Evolutionary conservation across 2,888 invertebrate species (phyloP).

Genomic region (Aricia artaxerxes): DNA sequence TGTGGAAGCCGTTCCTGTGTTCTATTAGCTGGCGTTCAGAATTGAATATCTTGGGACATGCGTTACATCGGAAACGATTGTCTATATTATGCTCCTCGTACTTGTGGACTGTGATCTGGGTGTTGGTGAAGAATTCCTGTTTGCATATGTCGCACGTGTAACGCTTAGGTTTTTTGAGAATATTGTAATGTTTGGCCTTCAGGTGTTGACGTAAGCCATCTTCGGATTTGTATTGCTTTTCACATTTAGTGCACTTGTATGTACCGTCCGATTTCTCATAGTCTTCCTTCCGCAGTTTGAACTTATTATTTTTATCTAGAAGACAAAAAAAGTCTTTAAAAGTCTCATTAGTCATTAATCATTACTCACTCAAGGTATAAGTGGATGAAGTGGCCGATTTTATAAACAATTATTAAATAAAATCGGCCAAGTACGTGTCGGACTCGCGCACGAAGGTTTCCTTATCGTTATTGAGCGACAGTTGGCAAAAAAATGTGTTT

Average conservation of each 20-base stretch:
- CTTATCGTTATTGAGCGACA: too few species aligned
- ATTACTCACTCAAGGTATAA: too few species aligned
- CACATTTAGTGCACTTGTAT: constrained; percentile 54
- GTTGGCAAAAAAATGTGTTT: too few species aligned
- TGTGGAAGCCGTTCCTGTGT: constrained; percentile 64
- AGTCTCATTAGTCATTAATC: background rate
- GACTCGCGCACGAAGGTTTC: too few species aligned
- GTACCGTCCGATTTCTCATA: constrained; percentile 50
- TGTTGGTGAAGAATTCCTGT: constrained; percentile 55
- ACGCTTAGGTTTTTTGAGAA: constrained; percentile 45
- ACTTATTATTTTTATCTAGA: constrained; percentile 51
- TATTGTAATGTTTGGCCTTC: constrained; percentile 59
- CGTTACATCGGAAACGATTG: constrained; percentile 62
- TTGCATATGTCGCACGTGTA: constrained; percentile 51
- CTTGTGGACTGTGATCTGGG: constrained; percentile 58
- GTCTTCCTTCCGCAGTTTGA: constrained; percentile 53
- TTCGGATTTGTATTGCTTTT: constrained; percentile 54
- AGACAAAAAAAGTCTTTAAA: constrained; percentile 51
- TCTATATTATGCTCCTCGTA: constrained; percentile 59
- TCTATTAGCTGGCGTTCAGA: constrained; percentile 55
- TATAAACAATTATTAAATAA: too few species aligned
- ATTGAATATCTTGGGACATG: constrained; percentile 61
- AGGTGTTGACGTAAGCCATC: constrained; percentile 54
- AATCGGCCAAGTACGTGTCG: too few species aligned
- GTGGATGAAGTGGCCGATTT: too few species aligned